phyloP scores from a whole-genome alignment of 2,888 invertebrate genomes.

The Mesorhabditis sp. region DNA sequence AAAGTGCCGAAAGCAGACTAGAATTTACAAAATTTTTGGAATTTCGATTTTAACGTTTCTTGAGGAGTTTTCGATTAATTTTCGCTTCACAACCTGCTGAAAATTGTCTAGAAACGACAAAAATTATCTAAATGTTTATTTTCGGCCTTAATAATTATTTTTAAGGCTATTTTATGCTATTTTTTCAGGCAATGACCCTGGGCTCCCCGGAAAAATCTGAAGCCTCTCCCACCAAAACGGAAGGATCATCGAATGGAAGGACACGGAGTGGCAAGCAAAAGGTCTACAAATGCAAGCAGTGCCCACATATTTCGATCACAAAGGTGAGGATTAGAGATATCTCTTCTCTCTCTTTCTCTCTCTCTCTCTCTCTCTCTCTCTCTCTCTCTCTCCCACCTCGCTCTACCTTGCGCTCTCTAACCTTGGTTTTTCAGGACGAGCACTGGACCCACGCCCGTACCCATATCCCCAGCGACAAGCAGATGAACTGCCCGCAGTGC shows the following conservation, averaged over 20 bases:
- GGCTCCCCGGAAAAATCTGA: conserved; percentile 5
- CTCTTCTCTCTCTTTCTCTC: not conserved
- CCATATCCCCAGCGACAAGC: conserved; percentile 89
- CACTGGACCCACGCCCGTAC: conserved; percentile 85
- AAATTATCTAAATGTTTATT: too few species aligned
- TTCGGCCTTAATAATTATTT: too few species aligned
- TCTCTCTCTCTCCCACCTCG: not conserved
- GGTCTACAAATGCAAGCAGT: conserved; percentile 85
- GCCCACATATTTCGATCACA: conserved; percentile 77
- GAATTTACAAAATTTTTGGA: too few species aligned
- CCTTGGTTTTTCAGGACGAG: conserved; percentile 63
- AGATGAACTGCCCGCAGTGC: conserved; percentile 83
- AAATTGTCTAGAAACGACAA: too few species aligned
- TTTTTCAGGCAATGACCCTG: not conserved
- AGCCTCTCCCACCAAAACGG: not conserved
- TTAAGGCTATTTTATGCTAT: not conserved
- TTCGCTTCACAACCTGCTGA: too few species aligned
- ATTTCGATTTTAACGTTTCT: too few species aligned
- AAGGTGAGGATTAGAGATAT: conserved; percentile 63
- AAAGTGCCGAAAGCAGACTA: too few species aligned
- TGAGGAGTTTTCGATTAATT: too few species aligned
- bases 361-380: conserved; percentile 1
- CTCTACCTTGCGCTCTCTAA: too few species aligned
- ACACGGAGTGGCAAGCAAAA: conserved; percentile 43
- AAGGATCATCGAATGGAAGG: conserved; percentile 16